A percentile compares a stretch with the other conserved stretches of the same genome.
These are phyloP conservation scores for Ptychochromis oligacanthus DNA, from an alignment of 2,113 vertebrate species.

Conservation along the genomic window DNA sequence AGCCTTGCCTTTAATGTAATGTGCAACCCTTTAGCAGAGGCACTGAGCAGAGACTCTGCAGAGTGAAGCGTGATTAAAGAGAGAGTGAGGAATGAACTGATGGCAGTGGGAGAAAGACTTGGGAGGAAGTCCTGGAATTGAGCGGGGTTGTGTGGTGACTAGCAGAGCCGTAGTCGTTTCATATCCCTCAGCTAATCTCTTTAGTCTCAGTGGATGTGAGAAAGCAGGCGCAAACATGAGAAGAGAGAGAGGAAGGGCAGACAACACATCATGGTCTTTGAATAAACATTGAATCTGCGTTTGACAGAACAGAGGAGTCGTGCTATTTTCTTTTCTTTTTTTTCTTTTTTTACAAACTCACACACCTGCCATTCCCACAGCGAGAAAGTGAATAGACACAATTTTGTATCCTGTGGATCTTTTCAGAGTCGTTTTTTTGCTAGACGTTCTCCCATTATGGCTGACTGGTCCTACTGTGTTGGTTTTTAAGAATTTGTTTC, in stretches of 20 bases:
- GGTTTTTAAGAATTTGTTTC: conserved; percentile 49
- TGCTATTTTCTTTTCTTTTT: not conserved
- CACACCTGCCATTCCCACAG: conserved; percentile 53
- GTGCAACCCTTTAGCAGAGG: conserved; percentile 3
- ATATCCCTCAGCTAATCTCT: conserved; percentile 59
- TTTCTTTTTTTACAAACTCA: not conserved
- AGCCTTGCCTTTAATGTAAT: conserved; percentile 43
- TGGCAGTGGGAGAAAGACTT: conserved; percentile 21
- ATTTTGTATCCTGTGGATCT: conserved; percentile 56
- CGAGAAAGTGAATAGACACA: conserved; percentile 47
- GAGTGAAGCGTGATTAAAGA: conserved; percentile 49
- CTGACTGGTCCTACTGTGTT: conserved; percentile 52
- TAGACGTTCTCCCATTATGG: conserved; percentile 32
- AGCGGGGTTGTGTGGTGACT: conserved; percentile 31
- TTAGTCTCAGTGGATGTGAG: conserved; percentile 59
- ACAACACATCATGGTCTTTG: conserved; percentile 21
- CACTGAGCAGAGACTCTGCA: not conserved
- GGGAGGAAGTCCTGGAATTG: conserved; percentile 52
- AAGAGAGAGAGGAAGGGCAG: conserved; percentile 17
- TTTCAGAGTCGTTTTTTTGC: conserved; percentile 54
- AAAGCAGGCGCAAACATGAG: conserved; percentile 39
- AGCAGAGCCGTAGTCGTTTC: conserved; percentile 54
- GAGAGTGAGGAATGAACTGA: conserved; percentile 40
- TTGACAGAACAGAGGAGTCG: conserved; percentile 8
- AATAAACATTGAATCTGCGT: conserved; percentile 16